Base-by-base conservation (phyloP, 1,140 invertebrate genomes). In the Musca domestica region DNA sequence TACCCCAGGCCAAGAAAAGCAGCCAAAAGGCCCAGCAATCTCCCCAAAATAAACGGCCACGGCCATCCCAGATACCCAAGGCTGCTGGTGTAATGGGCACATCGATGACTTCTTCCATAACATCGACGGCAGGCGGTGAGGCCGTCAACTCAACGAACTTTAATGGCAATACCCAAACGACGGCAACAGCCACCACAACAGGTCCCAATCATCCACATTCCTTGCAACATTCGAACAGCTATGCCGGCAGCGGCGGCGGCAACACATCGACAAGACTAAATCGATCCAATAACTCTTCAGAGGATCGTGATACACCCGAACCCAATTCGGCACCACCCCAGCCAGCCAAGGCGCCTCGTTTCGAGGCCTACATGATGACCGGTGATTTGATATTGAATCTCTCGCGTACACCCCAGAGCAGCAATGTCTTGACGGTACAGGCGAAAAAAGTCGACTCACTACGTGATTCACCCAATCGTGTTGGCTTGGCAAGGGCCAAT, bases 311-410 rank as follows among this genome's bases (percentile, higher is more conserved):
- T 19, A 56, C 63, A 2, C 67, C 67, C 15, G 78, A 80, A 65
- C 78, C 78, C 0, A 76, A 79, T 49, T 80, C 76, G 58, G 76
- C 71, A 63, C 76, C 73, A 70, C 85, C 70, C 70, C 84, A 70
- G 71, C 81, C 70, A 76, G 85, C 76, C 78, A 80, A 81, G 66
- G 78, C 80, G 54, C 86, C 80, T 54, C 85, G 88, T 74, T 96
- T 93, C 83, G 95, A 97, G 83, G 93, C 94, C 20, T 97, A 94
- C 84, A 94, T 96, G 88, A 97, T 98, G 95, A 97, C 95, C n/a
- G 95, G 95, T 10, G 95, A 97, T 78, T 85, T 95, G 70, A 96
- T 97, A 82, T 85, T 98, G 64, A 96, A 96, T 83, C 85, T 96
- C 64, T 93, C 94, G 23, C 85, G 92, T 66, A 92, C 91, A 19